Evolutionary conservation across 2,113 vertebrate genomes (phyloP).

Genomic region (Prolemur simus): DNA sequence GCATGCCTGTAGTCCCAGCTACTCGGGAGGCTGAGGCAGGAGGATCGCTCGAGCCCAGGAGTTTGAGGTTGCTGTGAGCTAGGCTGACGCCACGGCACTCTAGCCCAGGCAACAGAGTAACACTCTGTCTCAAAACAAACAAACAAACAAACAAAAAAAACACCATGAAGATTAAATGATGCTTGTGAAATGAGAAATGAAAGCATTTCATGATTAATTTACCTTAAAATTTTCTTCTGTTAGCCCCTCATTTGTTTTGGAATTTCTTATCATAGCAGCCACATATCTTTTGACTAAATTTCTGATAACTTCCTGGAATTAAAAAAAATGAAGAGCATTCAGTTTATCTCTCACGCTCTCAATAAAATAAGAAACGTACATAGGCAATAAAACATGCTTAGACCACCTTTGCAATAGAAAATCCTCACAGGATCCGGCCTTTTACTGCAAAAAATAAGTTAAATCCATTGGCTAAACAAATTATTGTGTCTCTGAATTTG

Average conservation of each 20-base stretch:
- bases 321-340: conserved; percentile 58
- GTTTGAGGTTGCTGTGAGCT: too few species aligned
- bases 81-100: too few species aligned
- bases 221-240: conserved; percentile 99
- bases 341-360: conserved; percentile 52
- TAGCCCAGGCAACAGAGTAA: too few species aligned
- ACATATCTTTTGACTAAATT: conserved; percentile 96
- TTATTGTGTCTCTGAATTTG: conserved; percentile 7
- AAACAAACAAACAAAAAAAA: background rate
- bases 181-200: conserved; percentile 25
- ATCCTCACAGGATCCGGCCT: background rate
- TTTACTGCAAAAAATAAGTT: background rate
- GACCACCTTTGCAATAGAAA: conserved; percentile 32
- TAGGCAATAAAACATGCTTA: conserved; percentile 3
- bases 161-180: background rate
- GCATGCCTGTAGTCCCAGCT: too few species aligned
- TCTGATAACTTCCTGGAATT: conserved; percentile 94
- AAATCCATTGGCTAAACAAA: background rate
- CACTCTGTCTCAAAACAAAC: too few species aligned
- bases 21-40: too few species aligned
- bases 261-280: conserved; percentile 97
- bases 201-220: conserved; percentile 44
- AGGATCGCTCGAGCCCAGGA: too few species aligned
- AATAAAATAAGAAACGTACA: conserved; percentile 37
- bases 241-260: conserved; percentile 96